Base-by-base conservation (phyloP, 1,140 invertebrate species). In the Hylaeus volcanicus region DNA sequence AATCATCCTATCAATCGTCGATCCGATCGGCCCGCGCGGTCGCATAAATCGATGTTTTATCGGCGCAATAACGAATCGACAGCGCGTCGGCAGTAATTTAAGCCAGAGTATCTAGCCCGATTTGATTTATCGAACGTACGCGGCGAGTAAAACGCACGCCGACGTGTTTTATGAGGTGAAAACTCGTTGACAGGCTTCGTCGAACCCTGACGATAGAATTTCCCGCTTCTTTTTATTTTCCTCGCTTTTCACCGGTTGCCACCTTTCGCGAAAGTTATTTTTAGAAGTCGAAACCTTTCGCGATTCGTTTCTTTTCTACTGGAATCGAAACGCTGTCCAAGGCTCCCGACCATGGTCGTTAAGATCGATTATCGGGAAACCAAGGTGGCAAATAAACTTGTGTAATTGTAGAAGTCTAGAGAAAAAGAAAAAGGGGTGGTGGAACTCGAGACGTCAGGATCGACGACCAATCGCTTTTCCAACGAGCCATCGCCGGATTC, bases 41-140 rank as follows among this genome's bases (percentile, higher is more conserved):
- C 45, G 26, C 63, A 55, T 60, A 68, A 74, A 75, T 75, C 72
- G 73, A 61, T 39, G 63, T 68, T 80, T 68, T 56, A 68, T 68
- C 64, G 37, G 4, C 1, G 55, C 12, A 60, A 75, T 66, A 74
- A 65, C 53, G 41, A 8, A 68, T 61, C 39, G 63, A 51, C 78
- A 69, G 41, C 71, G 63, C 11, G 71, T 80, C 55, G 53, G 51
- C 72, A 41, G 63, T 80, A 80, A 80, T 80, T 80, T 68, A 60
- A 74, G 26, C 53, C 45, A 8, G 14, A 61, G 37, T 80, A 75
- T 74, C 72, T 60, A 53, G n/a, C 14, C 6, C 78, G 72, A 61
- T 80, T 80, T 75, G 78, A 80, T 80, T 80, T 80, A 75, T 80
- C 72, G 72, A 61, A 61, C 15, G 78, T 66, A 77, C 55, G 45